Conservation (phyloP, 2,113 vertebrate genomes). For the Coracopsis vasa region DNA sequence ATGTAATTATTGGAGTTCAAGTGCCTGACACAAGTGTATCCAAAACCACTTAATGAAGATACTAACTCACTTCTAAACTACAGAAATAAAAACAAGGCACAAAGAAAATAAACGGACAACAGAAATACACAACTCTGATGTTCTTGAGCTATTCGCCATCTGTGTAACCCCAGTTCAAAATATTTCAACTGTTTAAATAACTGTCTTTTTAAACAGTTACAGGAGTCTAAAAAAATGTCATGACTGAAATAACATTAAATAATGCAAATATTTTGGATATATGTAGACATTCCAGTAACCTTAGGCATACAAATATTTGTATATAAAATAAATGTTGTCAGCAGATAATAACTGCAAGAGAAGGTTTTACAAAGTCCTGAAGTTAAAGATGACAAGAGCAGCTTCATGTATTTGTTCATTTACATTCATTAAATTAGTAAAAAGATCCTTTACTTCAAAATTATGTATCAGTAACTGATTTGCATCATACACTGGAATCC, state of each 20-base stretch:
- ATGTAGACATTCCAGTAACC: background rate
- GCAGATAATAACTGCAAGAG: background rate
- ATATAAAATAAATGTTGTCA: background rate
- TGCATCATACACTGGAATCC: background rate
- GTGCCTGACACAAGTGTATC: background rate
- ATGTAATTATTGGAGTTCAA: conserved; percentile 17
- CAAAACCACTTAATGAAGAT: background rate
- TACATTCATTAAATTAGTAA: background rate
- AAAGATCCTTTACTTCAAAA: background rate
- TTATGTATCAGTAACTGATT: background rate
- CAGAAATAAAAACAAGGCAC: background rate
- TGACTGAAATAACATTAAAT: background rate
- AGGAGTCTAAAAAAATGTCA: background rate
- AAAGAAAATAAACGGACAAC: background rate
- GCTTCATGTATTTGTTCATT: background rate
- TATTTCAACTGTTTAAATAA: background rate
- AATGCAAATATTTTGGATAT: background rate
- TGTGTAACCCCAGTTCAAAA: background rate
- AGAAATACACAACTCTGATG: background rate
- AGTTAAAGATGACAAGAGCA: background rate
- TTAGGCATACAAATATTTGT: background rate
- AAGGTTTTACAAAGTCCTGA: background rate
- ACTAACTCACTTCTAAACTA: background rate
- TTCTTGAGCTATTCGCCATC: background rate
- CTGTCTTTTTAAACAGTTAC: background rate